phyloP scores from a whole-genome alignment of 2,797 vertebrate species.

The Sebastes jordani region DNA sequence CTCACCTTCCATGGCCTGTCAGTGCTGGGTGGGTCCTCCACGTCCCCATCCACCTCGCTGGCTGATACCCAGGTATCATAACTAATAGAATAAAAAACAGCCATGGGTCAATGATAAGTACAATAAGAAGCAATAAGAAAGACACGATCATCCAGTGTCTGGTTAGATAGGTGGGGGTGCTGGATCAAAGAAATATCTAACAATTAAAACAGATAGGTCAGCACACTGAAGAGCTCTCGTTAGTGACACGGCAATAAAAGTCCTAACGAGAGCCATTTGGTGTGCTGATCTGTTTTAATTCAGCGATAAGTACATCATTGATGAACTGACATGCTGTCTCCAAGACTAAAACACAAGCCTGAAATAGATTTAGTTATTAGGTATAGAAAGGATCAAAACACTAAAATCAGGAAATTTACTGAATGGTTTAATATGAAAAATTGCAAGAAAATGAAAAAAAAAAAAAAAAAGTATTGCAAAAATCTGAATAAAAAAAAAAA shows the following conservation, averaged over 20 bases:
- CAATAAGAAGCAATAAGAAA: neutral
- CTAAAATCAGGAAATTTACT: neutral
- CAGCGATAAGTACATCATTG: neutral
- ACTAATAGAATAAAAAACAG: slow-evolving; percentile 66
- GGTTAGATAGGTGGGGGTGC: neutral
- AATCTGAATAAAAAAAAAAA: neutral
- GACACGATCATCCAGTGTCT: fast-evolving
- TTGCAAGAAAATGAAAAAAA: neutral
- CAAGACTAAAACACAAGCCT: neutral
- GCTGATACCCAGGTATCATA: slow-evolving; percentile 96
- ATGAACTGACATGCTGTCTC: neutral
- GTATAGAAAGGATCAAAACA: neutral
- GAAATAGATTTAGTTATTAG: neutral
- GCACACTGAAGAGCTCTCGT: too few species aligned
- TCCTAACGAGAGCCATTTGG: too few species aligned
- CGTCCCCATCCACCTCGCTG: slow-evolving; percentile 90
- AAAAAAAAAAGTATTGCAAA: too few species aligned
- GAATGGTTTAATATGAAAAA: neutral
- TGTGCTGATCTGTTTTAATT: neutral
- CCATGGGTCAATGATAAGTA: neutral
- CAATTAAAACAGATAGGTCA: neutral
- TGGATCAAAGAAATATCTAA: neutral
- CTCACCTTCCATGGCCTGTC: slow-evolving; percentile 96
- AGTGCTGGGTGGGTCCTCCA: slow-evolving; percentile 91
- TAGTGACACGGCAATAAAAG: too few species aligned